Base-by-base conservation (phyloP, 2,888 invertebrate genomes). In the Pardosa pseudoannulata region DNA sequence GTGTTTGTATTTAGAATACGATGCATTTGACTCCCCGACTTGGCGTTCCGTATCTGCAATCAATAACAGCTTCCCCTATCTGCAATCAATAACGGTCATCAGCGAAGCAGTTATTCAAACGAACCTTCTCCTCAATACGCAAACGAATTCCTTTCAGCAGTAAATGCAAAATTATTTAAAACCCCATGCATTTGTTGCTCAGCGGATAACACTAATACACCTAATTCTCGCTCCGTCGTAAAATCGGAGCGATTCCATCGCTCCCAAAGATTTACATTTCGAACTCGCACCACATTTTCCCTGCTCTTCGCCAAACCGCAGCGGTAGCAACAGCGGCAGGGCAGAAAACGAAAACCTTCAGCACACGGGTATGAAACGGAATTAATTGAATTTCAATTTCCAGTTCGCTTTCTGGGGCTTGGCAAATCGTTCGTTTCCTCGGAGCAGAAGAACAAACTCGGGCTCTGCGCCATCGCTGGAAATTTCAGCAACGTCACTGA, bases 321-420 rank as follows among this genome's bases (percentile, higher is more conserved):
- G n/a, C n/a, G n/a, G n/a, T n/a, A n/a, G n/a, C n/a, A n/a, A 56
- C n/a, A 56, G 23, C 56, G 23, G 11, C 56, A 56, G 56, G 56
- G 1, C 3, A n/a, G 56, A 23, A 56, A 56, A 56, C 56, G 56
- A 23, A 56, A 23, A 19, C 23, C 23, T 56, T 2, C 23, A 56
- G 56, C 56, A 56, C 56, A 56, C 23, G 19, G 39, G 36, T 13
- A n/a, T n/a, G 39, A 13, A 70, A 70, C 23, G 39, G 39, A 70
- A 36, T 70, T 70, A 70, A 70, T 70, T 70, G 68, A 70, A 70
- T 39, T 70, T 27, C 39, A 70, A 70, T 27, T 70, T 39, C 19
- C 19, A 11, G 68, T 23, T 19, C 19, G 19, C 39, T 19, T 23
- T 31, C 39, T 6, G 2, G 67, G n/a, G 23, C 19, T 23, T 19